Evolutionary conservation across 2,797 vertebrate species (phyloP).

Genomic region (Kryptopterus vitreolus): DNA sequence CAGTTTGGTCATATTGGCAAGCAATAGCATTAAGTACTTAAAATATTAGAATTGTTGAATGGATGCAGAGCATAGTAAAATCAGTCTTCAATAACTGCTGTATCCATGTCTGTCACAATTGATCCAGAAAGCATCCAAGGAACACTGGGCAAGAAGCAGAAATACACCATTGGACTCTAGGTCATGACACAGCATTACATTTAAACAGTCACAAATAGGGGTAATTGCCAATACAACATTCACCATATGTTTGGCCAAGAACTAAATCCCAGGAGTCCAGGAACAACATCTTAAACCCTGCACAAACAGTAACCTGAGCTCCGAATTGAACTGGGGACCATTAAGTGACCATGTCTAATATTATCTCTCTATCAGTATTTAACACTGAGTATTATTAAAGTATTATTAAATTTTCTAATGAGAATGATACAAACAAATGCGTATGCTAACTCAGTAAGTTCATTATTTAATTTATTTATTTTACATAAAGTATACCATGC

Average conservation of each 20-base stretch:
- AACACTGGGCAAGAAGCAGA: background rate
- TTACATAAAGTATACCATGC: background rate
- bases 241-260: background rate
- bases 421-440: no score
- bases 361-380: background rate
- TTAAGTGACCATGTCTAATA: background rate
- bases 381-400: no score
- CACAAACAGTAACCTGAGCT: constrained; percentile 19
- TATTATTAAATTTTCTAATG: no score
- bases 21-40: background rate
- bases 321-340: background rate
- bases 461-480: background rate
- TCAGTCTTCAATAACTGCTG: background rate
- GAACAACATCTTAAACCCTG: background rate
- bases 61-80: background rate
- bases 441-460: no score
- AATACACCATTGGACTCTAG: background rate
- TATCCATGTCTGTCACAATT: background rate
- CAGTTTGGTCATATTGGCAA: background rate
- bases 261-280: background rate
- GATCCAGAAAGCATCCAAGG: background rate
- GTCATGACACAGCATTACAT: background rate
- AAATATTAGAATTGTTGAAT: background rate
- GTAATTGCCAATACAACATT: background rate
- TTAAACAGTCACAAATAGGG: background rate